A percentile compares a stretch with the other conserved stretches of the same genome.
phyloP scores from a whole-genome alignment of 2,888 invertebrate genomes.

The Pachydiplax longipennis region DNA sequence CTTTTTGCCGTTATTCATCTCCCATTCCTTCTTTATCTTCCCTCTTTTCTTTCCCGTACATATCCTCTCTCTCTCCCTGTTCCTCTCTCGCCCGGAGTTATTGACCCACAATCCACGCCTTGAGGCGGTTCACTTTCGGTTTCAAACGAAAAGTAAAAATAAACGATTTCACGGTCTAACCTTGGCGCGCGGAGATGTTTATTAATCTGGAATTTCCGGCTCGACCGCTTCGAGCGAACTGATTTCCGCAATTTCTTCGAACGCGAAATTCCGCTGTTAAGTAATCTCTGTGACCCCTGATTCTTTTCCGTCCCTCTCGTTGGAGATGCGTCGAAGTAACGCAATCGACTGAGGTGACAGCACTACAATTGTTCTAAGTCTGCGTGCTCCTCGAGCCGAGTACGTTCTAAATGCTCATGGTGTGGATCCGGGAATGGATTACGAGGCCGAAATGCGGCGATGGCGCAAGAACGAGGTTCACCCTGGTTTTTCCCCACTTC shows the following conservation, averaged over 20 bases:
- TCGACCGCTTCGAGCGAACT: neutral
- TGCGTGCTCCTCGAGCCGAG: neutral
- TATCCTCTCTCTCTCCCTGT: neutral
- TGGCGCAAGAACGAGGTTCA: neutral
- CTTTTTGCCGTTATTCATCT: neutral
- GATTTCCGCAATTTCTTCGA: too few relatives aligned
- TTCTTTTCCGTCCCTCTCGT: too few relatives aligned
- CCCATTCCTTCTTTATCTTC: neutral
- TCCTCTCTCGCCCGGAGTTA: neutral
- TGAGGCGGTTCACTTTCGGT: constrained; percentile 38
- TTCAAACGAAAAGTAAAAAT: constrained; percentile 6
- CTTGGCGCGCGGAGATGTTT: neutral
- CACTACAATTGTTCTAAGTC: neutral
- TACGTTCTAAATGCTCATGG: too few relatives aligned
- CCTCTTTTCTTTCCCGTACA: neutral
- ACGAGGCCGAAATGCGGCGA: neutral
- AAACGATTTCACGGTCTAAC: neutral
- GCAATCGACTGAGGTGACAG: neutral
- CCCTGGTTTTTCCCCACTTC: neutral
- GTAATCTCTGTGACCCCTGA: too few relatives aligned
- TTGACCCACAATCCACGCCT: constrained; percentile 40
- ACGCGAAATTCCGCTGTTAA: too few relatives aligned
- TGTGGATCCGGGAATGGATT: neutral
- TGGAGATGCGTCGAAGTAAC: too few relatives aligned
- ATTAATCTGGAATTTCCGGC: neutral